Conservation (phyloP, 2,888 invertebrate genomes). For the Parnassius orleans region DNA sequence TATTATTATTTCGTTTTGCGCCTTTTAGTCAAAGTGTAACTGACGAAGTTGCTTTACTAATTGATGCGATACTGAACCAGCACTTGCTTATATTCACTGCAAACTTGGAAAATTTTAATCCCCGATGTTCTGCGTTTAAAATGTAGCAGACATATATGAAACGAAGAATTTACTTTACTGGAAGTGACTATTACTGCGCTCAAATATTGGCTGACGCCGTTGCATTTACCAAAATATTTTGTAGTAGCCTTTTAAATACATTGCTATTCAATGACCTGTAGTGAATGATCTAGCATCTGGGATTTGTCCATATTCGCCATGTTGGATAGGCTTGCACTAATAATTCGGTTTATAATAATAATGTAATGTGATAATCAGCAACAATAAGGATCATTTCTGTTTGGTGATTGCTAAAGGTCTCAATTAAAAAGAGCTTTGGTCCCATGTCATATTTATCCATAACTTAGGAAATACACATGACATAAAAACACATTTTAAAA, state of each 20-base stretch:
- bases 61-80: constrained; percentile 9
- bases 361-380: too few relatives aligned
- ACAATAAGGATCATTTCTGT: too few relatives aligned
- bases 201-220: too few relatives aligned
- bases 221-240: background rate
- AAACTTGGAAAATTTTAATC: background rate
- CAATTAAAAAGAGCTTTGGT: too few relatives aligned
- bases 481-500: too few relatives aligned
- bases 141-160: background rate
- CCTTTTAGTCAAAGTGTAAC: background rate
- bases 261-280: background rate
- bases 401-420: too few relatives aligned
- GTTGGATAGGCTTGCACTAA: background rate
- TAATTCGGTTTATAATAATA: background rate
- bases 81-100: constrained; percentile 2
- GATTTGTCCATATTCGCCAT: too few relatives aligned
- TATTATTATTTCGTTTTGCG: background rate
- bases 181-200: background rate
- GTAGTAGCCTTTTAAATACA: background rate
- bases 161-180: background rate
- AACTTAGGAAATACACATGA: too few relatives aligned
- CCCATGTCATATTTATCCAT: too few relatives aligned
- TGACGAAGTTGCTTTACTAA: background rate
- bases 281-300: background rate
- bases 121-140: constrained; percentile 1